A percentile compares a stretch with the other conserved stretches of the same genome.
These are phyloP conservation scores for Phrynosoma blainvillii DNA, from an alignment of 2,113 vertebrate genomes.

Conservation along the genomic window DNA sequence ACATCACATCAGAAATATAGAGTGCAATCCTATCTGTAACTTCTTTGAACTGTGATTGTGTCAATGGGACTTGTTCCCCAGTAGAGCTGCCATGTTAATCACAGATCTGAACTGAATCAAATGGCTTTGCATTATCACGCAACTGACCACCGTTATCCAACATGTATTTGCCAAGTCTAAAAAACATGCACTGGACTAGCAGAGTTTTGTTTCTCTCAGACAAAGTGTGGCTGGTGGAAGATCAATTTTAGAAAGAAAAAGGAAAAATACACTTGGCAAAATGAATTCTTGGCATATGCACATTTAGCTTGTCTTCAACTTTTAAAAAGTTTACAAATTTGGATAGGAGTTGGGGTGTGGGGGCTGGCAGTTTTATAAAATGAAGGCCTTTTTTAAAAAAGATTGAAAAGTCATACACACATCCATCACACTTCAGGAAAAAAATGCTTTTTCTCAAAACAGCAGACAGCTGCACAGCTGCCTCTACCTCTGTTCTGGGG, in stretches of 20 bases:
- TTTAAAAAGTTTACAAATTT: constrained; percentile 25
- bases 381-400: background rate
- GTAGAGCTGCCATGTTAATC: background rate
- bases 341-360: constrained; percentile 11
- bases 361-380: constrained; percentile 47
- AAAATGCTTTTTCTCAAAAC: constrained; percentile 21
- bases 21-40: background rate
- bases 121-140: background rate
- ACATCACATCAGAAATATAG: background rate
- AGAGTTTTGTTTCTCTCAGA: constrained; percentile 30
- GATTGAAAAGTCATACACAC: background rate
- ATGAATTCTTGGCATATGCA: background rate
- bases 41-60: background rate
- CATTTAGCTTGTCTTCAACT: constrained; percentile 8
- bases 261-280: constrained; percentile 22
- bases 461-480: constrained; percentile 31
- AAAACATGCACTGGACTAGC: constrained; percentile 17
- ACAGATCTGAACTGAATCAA: background rate
- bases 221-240: constrained; percentile 13
- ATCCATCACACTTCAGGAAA: constrained; percentile 28
- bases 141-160: constrained; percentile 29
- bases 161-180: constrained; percentile 42
- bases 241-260: background rate
- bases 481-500: background rate
- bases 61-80: background rate